Base-by-base conservation (phyloP, 2,888 invertebrate genomes). In the Dioctria linearis region DNA sequence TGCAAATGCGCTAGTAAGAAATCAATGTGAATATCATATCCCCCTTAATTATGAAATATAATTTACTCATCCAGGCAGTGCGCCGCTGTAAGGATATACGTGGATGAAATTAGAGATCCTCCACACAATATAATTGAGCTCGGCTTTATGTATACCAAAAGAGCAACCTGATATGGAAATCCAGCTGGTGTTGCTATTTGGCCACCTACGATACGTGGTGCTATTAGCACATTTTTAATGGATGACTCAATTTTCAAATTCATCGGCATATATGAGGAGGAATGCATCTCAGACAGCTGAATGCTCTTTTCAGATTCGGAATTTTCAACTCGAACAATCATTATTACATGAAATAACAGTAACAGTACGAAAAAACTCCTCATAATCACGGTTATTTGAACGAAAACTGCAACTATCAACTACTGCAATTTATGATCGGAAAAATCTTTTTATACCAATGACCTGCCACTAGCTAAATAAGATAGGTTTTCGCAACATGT, bases 121-220 rank as follows among this genome's bases (percentile, higher is more conserved):
- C 73, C 73, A 59, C 73, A 75, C 9, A 75, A 42, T 39, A 42
- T 13, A 13, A 75, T 42, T 4, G 59, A 59, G 42, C 57, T 57
- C 4, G 73, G 73, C 9, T 54, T 59, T 8, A 82, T 25, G 6
- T 66, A 46, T 9, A 84, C 37, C 25, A 80, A 73, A 6, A 85
- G 80, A 57, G 84, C 84, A 9, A 65, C 84, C 80, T 85, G 85
- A 51, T 84, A 85, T 3, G 84, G 84, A 66, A 85, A 85, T 79
- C 84, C 83, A 25, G 80, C 82, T 9, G 9, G 39, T 0, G 5
- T 61, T 13, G 85, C 85, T 3, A 83, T 11, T 6, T 83, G 73
- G 5, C 85, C 85, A n/a, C 84, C 84, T 4, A 83, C 84, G 57
- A 85, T 85, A 13, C 85, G 85, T 13, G 73, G 42, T 5, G 57